Evolutionary conservation across 2,888 invertebrate species (phyloP), one percentile per base, ranked within the genome.

Genomic region (Plebejus melissa): DNA sequence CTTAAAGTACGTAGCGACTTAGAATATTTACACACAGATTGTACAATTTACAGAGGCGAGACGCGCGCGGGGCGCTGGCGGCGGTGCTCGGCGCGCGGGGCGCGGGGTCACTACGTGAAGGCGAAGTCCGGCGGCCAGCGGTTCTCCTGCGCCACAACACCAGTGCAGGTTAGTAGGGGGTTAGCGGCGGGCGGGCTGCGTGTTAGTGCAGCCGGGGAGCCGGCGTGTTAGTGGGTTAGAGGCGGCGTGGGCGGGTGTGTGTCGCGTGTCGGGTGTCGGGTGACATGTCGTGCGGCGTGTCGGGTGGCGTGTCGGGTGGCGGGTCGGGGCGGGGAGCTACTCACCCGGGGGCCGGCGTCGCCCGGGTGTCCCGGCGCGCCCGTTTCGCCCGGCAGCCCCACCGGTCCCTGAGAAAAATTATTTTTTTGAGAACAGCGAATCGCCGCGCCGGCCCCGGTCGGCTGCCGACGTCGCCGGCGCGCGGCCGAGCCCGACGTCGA

Each of bases 321-420:
- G 70, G 41, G 38, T 38, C 6, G 41, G 41, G 41, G 1, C 11
- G 50, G 46, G 46, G n/a, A 54, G 22, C 71, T 69, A 94, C 97
- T 96, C 95, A 97, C 97, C 96, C 96, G 94, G 78, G 95, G 94
- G 76, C 97, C 97, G 82, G 95, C 91, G 86, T 96, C 96, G 80
- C 97, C 97, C 82, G 95, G 94, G 86, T 96, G 96, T 81, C 96
- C 96, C 81, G 95, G 93, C 83, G 95, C 94, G 80, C 97, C 97
- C 81, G 94, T 91, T 88, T 96, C 97, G 75, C 97, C 97, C 86
- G 96, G 95, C 81, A 96, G 94, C 83, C 96, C 98, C 95, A 96
- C 97, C 80, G 96, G 97, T 84, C 98, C 97, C 97, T 96, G 93
- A 78, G 50, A 54, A 32, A 72, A 28, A 16, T 16, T 28, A 4